Percentiles rank a stretch among this genome's conserved stretches.
Conservation (phyloP, 2,888 invertebrate genomes). For the Psylliodes chrysocephalus region DNA sequence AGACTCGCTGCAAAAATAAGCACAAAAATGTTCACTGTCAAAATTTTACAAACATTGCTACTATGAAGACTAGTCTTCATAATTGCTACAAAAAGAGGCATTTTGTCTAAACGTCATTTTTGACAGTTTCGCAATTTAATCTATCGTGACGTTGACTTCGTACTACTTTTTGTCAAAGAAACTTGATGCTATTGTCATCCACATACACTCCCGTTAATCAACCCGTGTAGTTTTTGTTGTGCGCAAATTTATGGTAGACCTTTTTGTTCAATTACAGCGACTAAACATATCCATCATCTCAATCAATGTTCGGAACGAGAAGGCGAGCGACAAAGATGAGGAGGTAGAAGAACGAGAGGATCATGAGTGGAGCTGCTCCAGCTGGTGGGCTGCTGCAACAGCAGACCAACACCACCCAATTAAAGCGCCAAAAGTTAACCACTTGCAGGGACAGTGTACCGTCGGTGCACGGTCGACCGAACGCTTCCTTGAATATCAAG, state of each 20-base stretch:
- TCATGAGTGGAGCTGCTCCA: constrained; percentile 51
- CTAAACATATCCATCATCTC: background rate
- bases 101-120: no score
- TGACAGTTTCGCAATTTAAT: no score
- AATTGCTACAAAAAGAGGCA: no score
- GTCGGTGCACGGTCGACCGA: constrained; percentile 69
- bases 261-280: background rate
- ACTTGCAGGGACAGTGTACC: constrained; percentile 65
- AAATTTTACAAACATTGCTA: no score
- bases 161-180: no score
- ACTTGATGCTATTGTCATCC: background rate
- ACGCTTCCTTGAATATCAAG: constrained; percentile 64
- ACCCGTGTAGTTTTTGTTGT: background rate
- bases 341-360: constrained; percentile 28
- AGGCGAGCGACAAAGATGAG: constrained; percentile 16
- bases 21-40: no score
- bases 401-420: constrained; percentile 41
- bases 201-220: background rate
- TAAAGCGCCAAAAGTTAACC: constrained; percentile 61
- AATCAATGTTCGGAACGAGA: background rate
- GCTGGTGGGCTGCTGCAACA: constrained; percentile 42
- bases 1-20: no score
- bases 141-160: no score
- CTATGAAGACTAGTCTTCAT: no score
- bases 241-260: background rate